Conservation (phyloP, 2,113 vertebrate species). For the Steatornis caripensis region DNA sequence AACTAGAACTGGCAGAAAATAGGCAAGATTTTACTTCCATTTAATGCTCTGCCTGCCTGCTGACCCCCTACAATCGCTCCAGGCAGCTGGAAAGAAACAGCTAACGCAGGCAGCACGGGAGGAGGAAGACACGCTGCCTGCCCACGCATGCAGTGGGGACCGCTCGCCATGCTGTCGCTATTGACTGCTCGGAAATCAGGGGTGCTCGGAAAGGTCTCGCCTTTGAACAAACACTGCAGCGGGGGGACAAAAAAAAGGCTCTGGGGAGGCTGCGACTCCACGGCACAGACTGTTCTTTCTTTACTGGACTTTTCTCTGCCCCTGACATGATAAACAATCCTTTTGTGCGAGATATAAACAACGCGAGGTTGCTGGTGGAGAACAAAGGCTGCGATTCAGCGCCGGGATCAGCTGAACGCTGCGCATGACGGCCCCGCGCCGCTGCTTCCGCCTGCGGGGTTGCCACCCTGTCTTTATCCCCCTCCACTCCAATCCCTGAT, state of each 20-base stretch:
- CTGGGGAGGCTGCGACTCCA: background rate
- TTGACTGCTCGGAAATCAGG: background rate
- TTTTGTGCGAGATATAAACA: conserved; percentile 55
- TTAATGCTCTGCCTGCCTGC: background rate
- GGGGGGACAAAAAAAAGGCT: background rate
- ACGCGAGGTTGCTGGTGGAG: background rate
- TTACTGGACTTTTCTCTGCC: background rate
- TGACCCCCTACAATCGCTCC: fast-evolving
- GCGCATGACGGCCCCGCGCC: background rate
- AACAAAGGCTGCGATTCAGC: conserved; percentile 40
- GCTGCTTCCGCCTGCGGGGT: background rate
- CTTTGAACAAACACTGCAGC: background rate
- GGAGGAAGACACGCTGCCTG: background rate
- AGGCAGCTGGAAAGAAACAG: background rate
- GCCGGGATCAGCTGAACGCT: background rate
- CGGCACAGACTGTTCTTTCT: background rate
- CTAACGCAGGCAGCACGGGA: background rate
- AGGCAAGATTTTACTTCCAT: background rate
- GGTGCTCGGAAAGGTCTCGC: background rate
- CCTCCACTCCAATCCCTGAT: too few relatives aligned
- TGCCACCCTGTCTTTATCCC: too few relatives aligned
- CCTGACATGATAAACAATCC: background rate
- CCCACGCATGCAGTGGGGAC: background rate
- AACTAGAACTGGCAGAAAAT: background rate
- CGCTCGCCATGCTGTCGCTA: background rate